These are phyloP conservation scores for Coilia nasus DNA, from an alignment of 2,797 vertebrate genomes.

Conservation along the genomic window DNA sequence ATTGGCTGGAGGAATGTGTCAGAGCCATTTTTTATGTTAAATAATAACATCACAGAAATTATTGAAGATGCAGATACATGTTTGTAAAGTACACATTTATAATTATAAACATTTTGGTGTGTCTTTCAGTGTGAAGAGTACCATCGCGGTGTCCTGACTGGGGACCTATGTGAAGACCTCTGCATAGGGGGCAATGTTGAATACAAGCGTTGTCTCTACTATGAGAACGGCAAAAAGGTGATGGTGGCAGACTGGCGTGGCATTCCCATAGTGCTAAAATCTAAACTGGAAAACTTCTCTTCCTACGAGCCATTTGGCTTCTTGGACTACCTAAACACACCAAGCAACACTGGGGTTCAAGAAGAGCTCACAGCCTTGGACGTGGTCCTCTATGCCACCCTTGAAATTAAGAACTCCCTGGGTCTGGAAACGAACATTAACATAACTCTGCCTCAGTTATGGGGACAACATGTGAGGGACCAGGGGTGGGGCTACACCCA, in stretches of 20 bases:
- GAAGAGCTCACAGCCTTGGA: constrained; percentile 82
- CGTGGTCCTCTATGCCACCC: constrained; percentile 84
- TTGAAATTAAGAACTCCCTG: constrained; percentile 87
- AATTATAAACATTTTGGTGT: constrained; percentile 8
- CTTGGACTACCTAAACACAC: constrained; percentile 77
- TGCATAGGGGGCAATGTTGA: constrained; percentile 81
- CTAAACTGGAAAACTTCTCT: constrained; percentile 90
- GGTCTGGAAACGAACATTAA: constrained; percentile 76
- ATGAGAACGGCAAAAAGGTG: constrained; percentile 93
- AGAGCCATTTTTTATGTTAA: too few species aligned
- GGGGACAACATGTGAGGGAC: constrained; percentile 72
- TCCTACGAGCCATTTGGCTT: constrained; percentile 82
- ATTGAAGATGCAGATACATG: too few species aligned
- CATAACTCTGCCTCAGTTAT: constrained; percentile 76
- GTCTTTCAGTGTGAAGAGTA: constrained; percentile 86
- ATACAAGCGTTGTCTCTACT: constrained; percentile 91
- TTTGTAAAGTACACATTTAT: neutral
- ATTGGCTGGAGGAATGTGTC: too few species aligned
- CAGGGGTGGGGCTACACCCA: constrained; percentile 72
- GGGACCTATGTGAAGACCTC: constrained; percentile 91
- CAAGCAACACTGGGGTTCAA: constrained; percentile 38
- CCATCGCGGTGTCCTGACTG: constrained; percentile 78
- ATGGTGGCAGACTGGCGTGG: constrained; percentile 90
- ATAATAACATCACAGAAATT: too few species aligned
- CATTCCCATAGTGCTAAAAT: constrained; percentile 86